Base-by-base conservation (phyloP, 2,888 invertebrate genomes). In the Meloe dianella region DNA sequence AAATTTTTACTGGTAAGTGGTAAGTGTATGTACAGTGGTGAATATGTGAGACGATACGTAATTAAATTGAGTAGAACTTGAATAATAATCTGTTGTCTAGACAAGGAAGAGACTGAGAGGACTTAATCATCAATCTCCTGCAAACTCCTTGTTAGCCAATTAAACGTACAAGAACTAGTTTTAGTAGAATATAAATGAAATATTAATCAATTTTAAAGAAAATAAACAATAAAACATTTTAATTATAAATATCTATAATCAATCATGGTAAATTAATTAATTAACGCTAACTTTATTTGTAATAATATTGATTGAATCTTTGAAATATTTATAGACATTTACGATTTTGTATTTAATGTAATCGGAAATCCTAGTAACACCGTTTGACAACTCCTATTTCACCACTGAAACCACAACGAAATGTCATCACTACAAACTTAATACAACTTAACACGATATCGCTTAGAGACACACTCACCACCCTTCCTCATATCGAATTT, bases 381-480 rank as follows among this genome's bases (percentile, higher is more conserved):
- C 20, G 20, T 47, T 47, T 47, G 47, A 47, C 47, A 47, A 20
- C 8, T 32, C 58, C 4, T 22, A 32, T 58, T 58, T 58, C 30
- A 58, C 32, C 58, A 58, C 29, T 35, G 35, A 58, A 58, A 58
- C 58, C 58, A 58, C 58, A 58, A 58, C 58, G 32, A 58, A 58
- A 58, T 58, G 58, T 58, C 29, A 35, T 47, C 58, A 35, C 58
- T 29, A 58, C 35, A 29, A 58, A 58, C 58, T 58, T 58, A 58
- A 58, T 58, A 58, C 58, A 58, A 58, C 27, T 58, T 58, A 30
- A 27, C 58, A 30, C 30, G 32, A 58, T 58, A 58, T 58, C 58
- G n/a, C 29, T 20, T 10, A 27, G 35, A 30, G 22, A 30, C 58
- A 58, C 58, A 35, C 30, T 30, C 17, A 41, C 57, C 6, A 32